phyloP scores from a whole-genome alignment of 2,113 vertebrate species.

The Coturnix japonica region DNA sequence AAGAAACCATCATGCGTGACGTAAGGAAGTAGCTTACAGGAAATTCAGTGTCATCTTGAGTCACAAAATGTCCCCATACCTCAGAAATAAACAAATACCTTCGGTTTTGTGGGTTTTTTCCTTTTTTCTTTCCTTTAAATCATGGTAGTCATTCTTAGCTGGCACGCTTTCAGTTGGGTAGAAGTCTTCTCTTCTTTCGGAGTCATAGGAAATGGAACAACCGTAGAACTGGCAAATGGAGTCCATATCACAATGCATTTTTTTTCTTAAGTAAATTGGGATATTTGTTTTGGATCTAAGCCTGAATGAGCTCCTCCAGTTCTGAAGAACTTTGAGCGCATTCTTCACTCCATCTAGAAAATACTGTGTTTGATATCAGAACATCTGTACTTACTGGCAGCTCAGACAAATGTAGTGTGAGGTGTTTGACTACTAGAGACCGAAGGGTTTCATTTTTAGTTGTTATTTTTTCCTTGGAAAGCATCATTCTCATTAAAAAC shows the following conservation, averaged over 20 bases:
- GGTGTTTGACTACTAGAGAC: neutral
- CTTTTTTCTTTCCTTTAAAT: conserved; percentile 5
- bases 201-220: neutral
- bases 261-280: neutral
- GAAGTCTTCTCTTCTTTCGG: neutral
- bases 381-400: neutral
- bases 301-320: neutral
- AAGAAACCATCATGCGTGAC: conserved; percentile 7
- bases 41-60: conserved; percentile 44
- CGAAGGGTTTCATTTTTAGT: neutral
- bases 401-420: neutral
- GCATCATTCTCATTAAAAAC: neutral
- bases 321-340: neutral
- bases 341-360: neutral
- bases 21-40: conserved; percentile 47
- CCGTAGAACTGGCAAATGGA: neutral
- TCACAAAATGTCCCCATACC: conserved; percentile 42
- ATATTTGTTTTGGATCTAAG: neutral
- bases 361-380: neutral
- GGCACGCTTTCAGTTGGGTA: neutral
- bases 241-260: neutral
- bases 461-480: neutral
- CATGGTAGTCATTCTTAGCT: conserved; percentile 4
- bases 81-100: conserved; percentile 64
- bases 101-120: neutral